phyloP scores from a whole-genome alignment of 2,797 vertebrate genomes.

The Cygnus olor region DNA sequence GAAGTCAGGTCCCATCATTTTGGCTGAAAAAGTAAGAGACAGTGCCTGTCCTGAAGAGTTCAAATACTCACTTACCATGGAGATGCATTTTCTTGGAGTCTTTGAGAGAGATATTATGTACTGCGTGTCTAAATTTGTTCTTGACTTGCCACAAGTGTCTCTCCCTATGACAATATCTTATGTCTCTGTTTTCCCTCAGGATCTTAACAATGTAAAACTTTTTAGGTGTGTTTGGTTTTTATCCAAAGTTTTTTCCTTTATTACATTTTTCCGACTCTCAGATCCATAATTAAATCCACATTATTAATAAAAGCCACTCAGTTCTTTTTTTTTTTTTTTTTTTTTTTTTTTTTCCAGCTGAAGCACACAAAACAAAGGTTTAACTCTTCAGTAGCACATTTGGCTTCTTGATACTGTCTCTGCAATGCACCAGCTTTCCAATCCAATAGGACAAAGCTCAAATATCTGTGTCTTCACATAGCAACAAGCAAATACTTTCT shows the following conservation, averaged over 20 bases:
- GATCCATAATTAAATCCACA: slow-evolving; percentile 16
- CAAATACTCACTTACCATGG: neutral
- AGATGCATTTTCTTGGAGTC: neutral
- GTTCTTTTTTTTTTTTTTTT: neutral
- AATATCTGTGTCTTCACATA: neutral
- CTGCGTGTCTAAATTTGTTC: neutral
- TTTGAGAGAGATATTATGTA: neutral
- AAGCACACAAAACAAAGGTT: neutral
- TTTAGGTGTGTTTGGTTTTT: neutral
- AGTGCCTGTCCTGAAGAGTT: neutral
- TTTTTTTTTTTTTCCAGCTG: neutral
- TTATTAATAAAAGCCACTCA: slow-evolving; percentile 14
- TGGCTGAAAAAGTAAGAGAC: neutral
- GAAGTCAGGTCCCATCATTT: neutral
- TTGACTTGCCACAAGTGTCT: neutral
- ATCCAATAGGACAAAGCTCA: neutral
- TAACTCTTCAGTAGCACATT: neutral
- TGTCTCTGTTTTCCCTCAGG: neutral
- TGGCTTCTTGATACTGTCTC: neutral
- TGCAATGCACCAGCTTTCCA: neutral
- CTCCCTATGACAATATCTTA: neutral
- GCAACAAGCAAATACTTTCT: slow-evolving; percentile 48
- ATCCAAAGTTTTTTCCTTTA: neutral
- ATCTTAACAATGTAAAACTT: neutral
- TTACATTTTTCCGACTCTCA: neutral